These are phyloP conservation scores for Myiotriccus ornatus DNA, from an alignment of 2,797 vertebrate genomes.

Conservation along the genomic window DNA sequence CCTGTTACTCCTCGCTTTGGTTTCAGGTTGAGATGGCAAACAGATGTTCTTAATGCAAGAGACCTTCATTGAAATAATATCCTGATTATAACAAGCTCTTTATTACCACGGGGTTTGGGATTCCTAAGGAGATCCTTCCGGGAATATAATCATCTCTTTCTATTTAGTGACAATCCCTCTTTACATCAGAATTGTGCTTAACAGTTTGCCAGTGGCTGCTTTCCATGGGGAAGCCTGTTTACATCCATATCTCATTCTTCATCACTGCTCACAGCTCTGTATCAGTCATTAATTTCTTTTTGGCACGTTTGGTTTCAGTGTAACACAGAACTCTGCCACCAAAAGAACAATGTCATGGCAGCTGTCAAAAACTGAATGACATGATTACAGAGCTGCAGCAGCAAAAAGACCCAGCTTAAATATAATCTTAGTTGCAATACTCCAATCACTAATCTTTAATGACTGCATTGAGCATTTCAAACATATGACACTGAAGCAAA, in stretches of 20 bases:
- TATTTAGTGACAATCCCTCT: neutral
- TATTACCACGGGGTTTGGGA: neutral
- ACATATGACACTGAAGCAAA: neutral
- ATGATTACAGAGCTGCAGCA: neutral
- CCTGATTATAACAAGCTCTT: neutral
- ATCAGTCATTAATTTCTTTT: neutral
- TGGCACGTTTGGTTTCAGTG: neutral
- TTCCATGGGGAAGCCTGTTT: neutral
- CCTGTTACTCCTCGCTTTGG: neutral
- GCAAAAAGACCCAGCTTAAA: neutral
- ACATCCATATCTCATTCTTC: neutral
- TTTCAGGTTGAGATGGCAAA: constrained; percentile 1
- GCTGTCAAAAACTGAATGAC: neutral
- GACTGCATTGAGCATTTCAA: neutral
- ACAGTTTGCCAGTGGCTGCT: neutral
- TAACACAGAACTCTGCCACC: neutral
- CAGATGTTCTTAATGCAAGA: constrained; percentile 21
- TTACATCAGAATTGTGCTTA: neutral
- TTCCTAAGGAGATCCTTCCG: neutral
- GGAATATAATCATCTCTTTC: neutral
- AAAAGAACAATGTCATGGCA: neutral
- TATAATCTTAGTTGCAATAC: neutral
- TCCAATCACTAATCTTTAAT: neutral
- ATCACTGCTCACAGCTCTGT: neutral
- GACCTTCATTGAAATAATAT: constrained; percentile 3